Percentiles rank a stretch among this genome's conserved stretches.
Evolutionary conservation across 1,140 invertebrate genomes (phyloP).

Genomic region (Episyrphus balteatus): DNA sequence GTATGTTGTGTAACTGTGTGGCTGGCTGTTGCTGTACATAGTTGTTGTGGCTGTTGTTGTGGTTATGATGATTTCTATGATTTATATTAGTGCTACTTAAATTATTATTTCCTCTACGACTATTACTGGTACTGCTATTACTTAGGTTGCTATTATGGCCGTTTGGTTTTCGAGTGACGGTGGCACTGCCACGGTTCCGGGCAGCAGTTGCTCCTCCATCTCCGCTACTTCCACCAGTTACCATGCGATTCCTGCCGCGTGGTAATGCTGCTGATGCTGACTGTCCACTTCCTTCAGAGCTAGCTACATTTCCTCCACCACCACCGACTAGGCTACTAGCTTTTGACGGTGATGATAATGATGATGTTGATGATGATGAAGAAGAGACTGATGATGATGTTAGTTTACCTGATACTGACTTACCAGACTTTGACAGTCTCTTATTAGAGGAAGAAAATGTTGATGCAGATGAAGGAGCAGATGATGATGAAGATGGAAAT

Average conservation of each 20-base stretch:
- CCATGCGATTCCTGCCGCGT: conserved; percentile 14
- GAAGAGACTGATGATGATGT: conserved; percentile 6
- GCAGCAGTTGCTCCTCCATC: conserved; percentile 17
- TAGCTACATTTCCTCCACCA: neutral
- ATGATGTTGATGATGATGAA: neutral
- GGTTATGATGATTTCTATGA: conserved; percentile 14
- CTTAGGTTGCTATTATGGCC: conserved; percentile 29
- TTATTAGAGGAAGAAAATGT: neutral
- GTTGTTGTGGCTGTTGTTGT: conserved; percentile 17
- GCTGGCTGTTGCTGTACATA: conserved; percentile 9
- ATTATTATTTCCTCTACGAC: conserved; percentile 14
- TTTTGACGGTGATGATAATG: conserved; percentile 3
- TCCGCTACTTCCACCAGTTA: conserved; percentile 26
- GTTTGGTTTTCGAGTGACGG: conserved; percentile 22
- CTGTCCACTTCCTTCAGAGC: too few relatives aligned
- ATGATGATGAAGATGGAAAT: neutral
- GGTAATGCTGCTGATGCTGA: conserved; percentile 4
- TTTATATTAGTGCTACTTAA: conserved; percentile 33
- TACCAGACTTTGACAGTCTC: conserved; percentile 15
- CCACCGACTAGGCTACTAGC: too few relatives aligned
- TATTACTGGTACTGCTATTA: too few relatives aligned
- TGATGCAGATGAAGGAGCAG: neutral
- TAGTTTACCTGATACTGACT: conserved; percentile 10
- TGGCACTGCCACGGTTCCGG: conserved; percentile 23
- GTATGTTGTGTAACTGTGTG: conserved; percentile 6